A percentile compares a stretch with the other conserved stretches of the same genome.
These are phyloP conservation scores for Syngnathoides biaculeatus DNA, from an alignment of 2,113 vertebrate genomes.

Conservation along the genomic window DNA sequence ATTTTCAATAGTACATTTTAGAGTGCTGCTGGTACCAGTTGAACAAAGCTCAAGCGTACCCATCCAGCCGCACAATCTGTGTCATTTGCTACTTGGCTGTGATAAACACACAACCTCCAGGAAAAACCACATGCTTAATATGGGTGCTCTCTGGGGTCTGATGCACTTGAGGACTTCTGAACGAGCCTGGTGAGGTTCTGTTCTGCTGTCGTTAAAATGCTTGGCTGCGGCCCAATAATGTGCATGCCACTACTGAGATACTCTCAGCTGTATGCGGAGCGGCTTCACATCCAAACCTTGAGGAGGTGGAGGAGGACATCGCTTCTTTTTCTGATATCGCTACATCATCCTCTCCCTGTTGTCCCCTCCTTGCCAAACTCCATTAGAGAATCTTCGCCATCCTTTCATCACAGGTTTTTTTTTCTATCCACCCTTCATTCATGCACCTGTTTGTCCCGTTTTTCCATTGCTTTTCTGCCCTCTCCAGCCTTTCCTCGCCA, in stretches of 20 bases:
- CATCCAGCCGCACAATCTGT: neutral
- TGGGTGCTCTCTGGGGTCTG: conserved; percentile 16
- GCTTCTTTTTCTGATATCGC: neutral
- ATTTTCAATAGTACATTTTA: too few relatives aligned
- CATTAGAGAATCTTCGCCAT: neutral
- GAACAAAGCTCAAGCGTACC: too few relatives aligned
- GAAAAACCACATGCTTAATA: too few relatives aligned
- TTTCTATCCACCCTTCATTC: neutral
- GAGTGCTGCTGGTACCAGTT: too few relatives aligned
- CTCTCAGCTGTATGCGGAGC: conserved; percentile 27
- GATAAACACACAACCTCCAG: conserved; percentile 10
- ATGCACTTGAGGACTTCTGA: conserved; percentile 39
- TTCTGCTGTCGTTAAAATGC: conserved; percentile 20
- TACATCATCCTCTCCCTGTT: neutral
- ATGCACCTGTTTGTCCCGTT: neutral
- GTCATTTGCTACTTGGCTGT: conserved; percentile 36
- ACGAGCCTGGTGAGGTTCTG: conserved; percentile 18
- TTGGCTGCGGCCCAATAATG: conserved; percentile 11
- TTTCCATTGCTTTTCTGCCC: neutral
- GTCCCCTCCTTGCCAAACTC: conserved; percentile 7
- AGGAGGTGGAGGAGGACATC: conserved; percentile 13
- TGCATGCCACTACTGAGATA: conserved; percentile 16
- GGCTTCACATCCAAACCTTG: conserved; percentile 27
- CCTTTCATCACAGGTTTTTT: too few relatives aligned
- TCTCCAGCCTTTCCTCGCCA: neutral